These are phyloP conservation scores for Salvelinus sp. DNA, from an alignment of 2,113 vertebrate genomes.

Conservation along the genomic window DNA sequence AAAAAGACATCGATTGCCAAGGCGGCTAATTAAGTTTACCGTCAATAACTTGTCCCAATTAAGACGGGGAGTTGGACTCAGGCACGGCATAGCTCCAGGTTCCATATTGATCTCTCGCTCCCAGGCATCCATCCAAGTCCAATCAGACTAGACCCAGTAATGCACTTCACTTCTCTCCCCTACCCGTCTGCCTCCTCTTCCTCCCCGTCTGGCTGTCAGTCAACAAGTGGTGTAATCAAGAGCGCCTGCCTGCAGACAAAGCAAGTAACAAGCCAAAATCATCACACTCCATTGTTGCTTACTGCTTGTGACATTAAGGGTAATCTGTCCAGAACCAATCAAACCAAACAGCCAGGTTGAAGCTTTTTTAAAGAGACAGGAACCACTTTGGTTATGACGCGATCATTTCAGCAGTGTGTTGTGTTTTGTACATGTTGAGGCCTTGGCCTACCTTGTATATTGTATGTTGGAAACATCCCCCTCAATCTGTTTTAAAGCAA, in stretches of 20 bases:
- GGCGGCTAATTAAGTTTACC: conserved; percentile 53
- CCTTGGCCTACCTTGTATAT: too few relatives aligned
- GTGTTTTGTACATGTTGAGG: too few relatives aligned
- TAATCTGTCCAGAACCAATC: conserved; percentile 8
- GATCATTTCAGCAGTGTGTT: too few relatives aligned
- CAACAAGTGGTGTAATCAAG: conserved; percentile 53
- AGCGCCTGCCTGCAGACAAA: conserved; percentile 34
- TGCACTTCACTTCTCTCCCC: not conserved
- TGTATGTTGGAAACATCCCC: too few relatives aligned
- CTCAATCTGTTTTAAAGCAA: too few relatives aligned
- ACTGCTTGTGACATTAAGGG: conserved; percentile 27
- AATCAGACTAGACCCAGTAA: conserved; percentile 3
- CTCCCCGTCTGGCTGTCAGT: conserved; percentile 40
- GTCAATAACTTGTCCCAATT: conserved; percentile 71
- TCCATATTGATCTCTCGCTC: conserved; percentile 53
- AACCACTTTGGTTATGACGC: not conserved
- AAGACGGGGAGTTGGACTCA: conserved; percentile 52
- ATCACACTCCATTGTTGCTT: conserved; percentile 35
- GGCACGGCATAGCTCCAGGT: conserved; percentile 27
- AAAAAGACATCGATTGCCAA: conserved; percentile 44
- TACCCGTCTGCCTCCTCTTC: not conserved
- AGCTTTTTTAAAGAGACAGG: not conserved
- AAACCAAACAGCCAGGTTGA: not conserved
- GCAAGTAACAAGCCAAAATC: conserved; percentile 38
- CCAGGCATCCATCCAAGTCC: conserved; percentile 41